Percentiles rank a stretch among this genome's conserved stretches.
Conservation (phyloP, 2,797 vertebrate genomes). For the Helarctos malayanus region DNA sequence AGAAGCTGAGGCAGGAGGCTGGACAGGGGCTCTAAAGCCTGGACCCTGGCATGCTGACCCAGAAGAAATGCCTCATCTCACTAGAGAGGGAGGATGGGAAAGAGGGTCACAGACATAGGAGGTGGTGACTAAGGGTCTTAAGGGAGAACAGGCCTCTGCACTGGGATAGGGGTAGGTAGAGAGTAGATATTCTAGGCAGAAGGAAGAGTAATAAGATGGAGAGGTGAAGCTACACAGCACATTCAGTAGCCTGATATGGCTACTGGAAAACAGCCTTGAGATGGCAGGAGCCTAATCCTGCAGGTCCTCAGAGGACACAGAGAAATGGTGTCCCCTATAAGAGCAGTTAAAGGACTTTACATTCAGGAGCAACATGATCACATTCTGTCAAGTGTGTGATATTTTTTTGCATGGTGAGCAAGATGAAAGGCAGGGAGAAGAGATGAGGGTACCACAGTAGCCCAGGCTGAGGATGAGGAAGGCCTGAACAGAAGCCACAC, state of each 20-base stretch:
- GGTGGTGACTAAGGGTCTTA: not conserved
- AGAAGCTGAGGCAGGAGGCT: not conserved
- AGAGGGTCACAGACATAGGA: not conserved
- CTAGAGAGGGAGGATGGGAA: not conserved
- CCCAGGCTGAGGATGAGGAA: not conserved
- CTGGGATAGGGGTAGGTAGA: not conserved
- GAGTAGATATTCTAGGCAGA: slow-evolving; percentile 32
- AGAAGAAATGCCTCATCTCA: not conserved
- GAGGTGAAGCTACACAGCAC: not conserved
- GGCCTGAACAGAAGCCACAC: not conserved
- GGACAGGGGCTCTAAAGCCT: not conserved
- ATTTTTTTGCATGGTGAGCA: not conserved
- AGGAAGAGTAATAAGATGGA: slow-evolving; percentile 44
- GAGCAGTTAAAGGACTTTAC: not conserved
- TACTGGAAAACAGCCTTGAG: slow-evolving; percentile 18
- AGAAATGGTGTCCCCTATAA: not conserved
- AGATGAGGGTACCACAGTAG: not conserved
- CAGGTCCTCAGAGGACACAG: not conserved
- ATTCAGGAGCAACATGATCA: not conserved
- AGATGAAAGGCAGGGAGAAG: not conserved
- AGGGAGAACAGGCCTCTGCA: not conserved
- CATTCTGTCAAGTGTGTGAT: not conserved
- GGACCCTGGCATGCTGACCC: not conserved
- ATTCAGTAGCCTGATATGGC: not conserved
- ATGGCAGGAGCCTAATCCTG: not conserved